phyloP scores from a whole-genome alignment of 1,140 invertebrate species.

The Drosophila grimshawi region DNA sequence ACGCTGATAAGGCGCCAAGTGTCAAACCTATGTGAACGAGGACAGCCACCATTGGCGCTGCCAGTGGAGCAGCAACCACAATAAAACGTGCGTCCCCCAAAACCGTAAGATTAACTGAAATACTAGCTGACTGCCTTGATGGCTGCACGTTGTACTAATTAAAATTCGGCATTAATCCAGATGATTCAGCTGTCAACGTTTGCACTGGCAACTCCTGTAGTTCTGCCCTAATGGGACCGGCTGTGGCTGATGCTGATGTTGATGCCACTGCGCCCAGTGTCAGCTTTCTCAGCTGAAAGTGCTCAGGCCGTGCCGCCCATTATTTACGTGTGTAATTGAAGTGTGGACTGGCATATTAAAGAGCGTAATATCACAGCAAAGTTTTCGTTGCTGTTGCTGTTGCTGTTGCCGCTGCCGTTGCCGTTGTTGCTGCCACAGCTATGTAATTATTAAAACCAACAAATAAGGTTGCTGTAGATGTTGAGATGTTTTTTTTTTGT shows the following conservation, averaged over 20 bases:
- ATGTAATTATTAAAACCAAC: slow-evolving; percentile 84
- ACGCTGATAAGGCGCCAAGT: slow-evolving; percentile 73
- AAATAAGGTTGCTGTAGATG: slow-evolving; percentile 77
- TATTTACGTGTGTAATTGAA: slow-evolving; percentile 77
- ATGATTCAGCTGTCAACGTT: slow-evolving; percentile 79
- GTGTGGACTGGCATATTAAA: slow-evolving; percentile 78
- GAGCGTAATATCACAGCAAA: slow-evolving; percentile 52
- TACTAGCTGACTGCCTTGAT: slow-evolving; percentile 6
- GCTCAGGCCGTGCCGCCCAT: not conserved
- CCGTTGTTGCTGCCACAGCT: slow-evolving; percentile 39
- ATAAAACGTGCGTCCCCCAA: slow-evolving; percentile 32
- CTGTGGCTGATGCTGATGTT: slow-evolving; percentile 7
- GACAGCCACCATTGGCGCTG: slow-evolving; percentile 1
- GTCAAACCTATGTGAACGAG: slow-evolving; percentile 63
- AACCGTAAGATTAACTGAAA: slow-evolving; percentile 66
- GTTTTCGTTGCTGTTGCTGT: slow-evolving; percentile 10
- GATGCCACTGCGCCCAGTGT: slow-evolving; percentile 14
- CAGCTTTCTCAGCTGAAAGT: slow-evolving; percentile 6
- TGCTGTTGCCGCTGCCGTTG: slow-evolving; percentile 8
- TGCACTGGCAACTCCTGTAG: slow-evolving; percentile 15
- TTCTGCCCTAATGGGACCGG: slow-evolving; percentile 38
- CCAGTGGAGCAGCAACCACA: slow-evolving; percentile 4
- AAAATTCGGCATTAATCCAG: slow-evolving; percentile 84
- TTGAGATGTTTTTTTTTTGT: slow-evolving; percentile 38
- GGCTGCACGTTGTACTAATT: slow-evolving; percentile 73